These are phyloP conservation scores for Empis livida DNA, from an alignment of 2,888 invertebrate species.

Conservation along the genomic window DNA sequence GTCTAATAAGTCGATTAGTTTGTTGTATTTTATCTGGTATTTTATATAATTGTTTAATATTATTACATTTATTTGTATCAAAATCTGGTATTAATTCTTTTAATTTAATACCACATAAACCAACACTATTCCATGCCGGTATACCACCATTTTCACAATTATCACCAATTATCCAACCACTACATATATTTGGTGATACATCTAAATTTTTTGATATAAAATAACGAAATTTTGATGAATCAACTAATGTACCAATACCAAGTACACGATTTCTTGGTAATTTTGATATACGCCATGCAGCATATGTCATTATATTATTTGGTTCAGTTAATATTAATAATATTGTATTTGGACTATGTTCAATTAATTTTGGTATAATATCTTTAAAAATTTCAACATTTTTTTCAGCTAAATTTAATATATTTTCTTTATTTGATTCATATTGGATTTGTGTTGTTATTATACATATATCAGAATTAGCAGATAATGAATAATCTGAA, in stretches of 20 bases:
- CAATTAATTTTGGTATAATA: conserved; percentile 38
- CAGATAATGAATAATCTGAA: not conserved
- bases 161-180: conserved; percentile 49
- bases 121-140: conserved; percentile 51
- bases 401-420: conserved; percentile 37
- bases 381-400: conserved; percentile 45
- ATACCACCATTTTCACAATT: conserved; percentile 44
- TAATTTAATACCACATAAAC: conserved; percentile 46
- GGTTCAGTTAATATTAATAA: conserved; percentile 45
- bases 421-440: not conserved
- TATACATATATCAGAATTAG: not conserved
- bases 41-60: not conserved
- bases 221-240: conserved; percentile 46
- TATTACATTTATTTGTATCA: too few species aligned
- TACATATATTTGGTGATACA: conserved; percentile 41
- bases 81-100: conserved; percentile 43
- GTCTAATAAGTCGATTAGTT: conserved; percentile 30
- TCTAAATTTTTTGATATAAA: conserved; percentile 43
- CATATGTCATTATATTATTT: conserved; percentile 50
- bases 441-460: not conserved
- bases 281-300: conserved; percentile 52
- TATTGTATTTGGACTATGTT: conserved; percentile 39
- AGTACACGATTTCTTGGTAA: conserved; percentile 46
- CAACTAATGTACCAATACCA: conserved; percentile 50
- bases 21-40: conserved; percentile 39